Base-by-base conservation (phyloP, 2,888 invertebrate species). In the Phasia obesa region DNA sequence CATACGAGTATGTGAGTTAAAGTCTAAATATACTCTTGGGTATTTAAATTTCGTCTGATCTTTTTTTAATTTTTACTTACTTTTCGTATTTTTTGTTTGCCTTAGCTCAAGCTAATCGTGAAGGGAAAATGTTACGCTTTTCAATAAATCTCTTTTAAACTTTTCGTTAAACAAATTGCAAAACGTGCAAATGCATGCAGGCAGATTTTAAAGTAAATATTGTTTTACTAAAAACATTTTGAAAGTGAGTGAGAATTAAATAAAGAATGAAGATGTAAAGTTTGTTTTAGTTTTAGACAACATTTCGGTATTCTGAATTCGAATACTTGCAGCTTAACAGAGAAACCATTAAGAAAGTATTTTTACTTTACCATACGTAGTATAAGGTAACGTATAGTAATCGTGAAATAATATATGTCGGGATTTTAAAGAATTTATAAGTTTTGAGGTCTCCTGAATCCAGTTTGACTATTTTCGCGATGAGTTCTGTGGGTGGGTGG, bases 101-200 rank as follows among this genome's bases (percentile, higher is more conserved):
- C 11, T 62, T 53, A 15, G 7, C 57, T 76, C 11, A 5, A 21
- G 19, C 51, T 47, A 49, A 76, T 76, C 83, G 83, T 83, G 83
- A 76, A 76, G 17, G 17, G 71, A 83, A 79, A 79, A 55, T 15
- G 0, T 21, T 67, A 76, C 23, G n/a, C n/a, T 71, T 75, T 53
- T 42, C 11, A 59, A 55, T 27, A 51, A 19, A 17, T 42, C 19
- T 31, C 13, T 47, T n/a, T n/a, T n/a, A n/a, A 23, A 6, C 35
- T 25, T 42, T 44, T 55, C 27, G 25, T 44, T 11, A 7, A 19
- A 7, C 23, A 31, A 55, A 31, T 19, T n/a, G 11, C 21, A 35
- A 57, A 70, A 55, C 47, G 62, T 55, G 60, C 27, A 53, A 62
- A 70, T 23, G 5, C 19, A 51, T 51, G 51, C 51, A 53, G 23